These are phyloP conservation scores for Syngnathus scovelli DNA, from an alignment of 2,113 vertebrate species.

Conservation along the genomic window DNA sequence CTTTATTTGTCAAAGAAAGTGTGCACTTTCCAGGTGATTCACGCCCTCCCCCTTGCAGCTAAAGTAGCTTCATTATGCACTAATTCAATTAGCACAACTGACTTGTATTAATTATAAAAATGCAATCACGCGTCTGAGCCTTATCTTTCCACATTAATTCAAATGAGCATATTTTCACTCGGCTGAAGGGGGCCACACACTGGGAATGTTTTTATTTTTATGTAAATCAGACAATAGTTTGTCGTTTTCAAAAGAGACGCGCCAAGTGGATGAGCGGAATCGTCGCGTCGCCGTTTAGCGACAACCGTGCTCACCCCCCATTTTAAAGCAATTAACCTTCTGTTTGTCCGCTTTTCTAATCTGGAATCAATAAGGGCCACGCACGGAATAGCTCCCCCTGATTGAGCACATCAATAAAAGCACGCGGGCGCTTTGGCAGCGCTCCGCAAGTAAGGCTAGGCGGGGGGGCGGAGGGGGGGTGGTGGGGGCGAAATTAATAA, in stretches of 20 bases:
- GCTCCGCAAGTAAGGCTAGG: neutral
- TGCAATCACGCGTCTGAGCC: neutral
- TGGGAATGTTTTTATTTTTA: slow-evolving; percentile 31
- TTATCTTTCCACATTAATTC: slow-evolving; percentile 9
- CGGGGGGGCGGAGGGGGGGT: neutral
- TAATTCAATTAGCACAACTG: slow-evolving; percentile 6
- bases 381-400: slow-evolving; percentile 26
- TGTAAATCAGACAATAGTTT: slow-evolving; percentile 5
- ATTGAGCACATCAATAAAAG: slow-evolving; percentile 39
- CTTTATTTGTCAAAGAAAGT: slow-evolving; percentile 1
- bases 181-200: no score
- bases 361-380: slow-evolving; percentile 46
- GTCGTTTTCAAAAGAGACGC: slow-evolving; percentile 28
- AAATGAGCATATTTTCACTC: slow-evolving; percentile 2
- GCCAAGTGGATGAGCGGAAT: slow-evolving; percentile 36
- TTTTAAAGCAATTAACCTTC: slow-evolving; percentile 61
- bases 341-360: slow-evolving; percentile 47
- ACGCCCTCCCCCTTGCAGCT: neutral
- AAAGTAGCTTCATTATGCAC: slow-evolving; percentile 12
- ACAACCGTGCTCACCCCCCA: slow-evolving; percentile 35
- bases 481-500: neutral
- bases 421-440: slow-evolving; percentile 25
- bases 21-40: slow-evolving; percentile 1
- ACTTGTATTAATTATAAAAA: slow-evolving; percentile 1
- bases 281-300: slow-evolving; percentile 1